Conservation (phyloP, 2,888 invertebrate species). For the Cylloceria caligata region DNA sequence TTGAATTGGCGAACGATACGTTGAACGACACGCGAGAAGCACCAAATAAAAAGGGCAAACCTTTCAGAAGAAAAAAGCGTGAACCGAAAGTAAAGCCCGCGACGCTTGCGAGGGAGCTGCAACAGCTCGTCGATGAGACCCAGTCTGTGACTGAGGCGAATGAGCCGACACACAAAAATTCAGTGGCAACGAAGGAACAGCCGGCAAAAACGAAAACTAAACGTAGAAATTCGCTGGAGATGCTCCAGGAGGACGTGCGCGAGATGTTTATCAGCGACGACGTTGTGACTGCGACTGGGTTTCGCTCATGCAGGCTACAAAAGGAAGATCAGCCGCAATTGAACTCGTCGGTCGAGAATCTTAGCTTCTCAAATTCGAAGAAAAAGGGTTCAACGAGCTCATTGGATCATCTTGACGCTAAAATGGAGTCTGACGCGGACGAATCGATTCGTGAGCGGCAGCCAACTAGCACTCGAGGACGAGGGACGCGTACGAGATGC, state of each 20-base stretch:
- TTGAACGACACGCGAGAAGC: constrained; percentile 59
- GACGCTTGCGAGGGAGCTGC: neutral
- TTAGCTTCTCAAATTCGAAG: neutral
- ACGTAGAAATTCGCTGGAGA: constrained; percentile 86
- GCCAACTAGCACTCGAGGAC: constrained; percentile 22
- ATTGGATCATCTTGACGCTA: constrained; percentile 51
- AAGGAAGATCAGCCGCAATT: constrained; percentile 84
- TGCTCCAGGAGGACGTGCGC: constrained; percentile 89
- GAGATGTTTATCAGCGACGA: constrained; percentile 90
- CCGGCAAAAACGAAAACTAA: constrained; percentile 73
- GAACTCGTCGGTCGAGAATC: constrained; percentile 50
- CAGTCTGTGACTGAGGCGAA: constrained; percentile 59
- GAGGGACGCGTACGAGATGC: neutral
- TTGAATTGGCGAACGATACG: constrained; percentile 36
- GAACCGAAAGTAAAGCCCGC: constrained; percentile 43
- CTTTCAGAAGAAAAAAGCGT: constrained; percentile 56
- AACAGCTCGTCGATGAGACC: constrained; percentile 50
- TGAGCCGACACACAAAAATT: constrained; percentile 64
- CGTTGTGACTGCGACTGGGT: constrained; percentile 88
- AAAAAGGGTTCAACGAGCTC: constrained; percentile 59
- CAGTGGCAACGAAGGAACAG: constrained; percentile 54
- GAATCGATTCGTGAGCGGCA: constrained; percentile 32
- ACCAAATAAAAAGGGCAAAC: constrained; percentile 66
- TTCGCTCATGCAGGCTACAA: constrained; percentile 88
- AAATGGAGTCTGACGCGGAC: constrained; percentile 60